Evolutionary conservation across 2,113 vertebrate species (phyloP), one percentile per base, ranked within the genome.

Genomic region (Epinephelus fuscoguttatus): DNA sequence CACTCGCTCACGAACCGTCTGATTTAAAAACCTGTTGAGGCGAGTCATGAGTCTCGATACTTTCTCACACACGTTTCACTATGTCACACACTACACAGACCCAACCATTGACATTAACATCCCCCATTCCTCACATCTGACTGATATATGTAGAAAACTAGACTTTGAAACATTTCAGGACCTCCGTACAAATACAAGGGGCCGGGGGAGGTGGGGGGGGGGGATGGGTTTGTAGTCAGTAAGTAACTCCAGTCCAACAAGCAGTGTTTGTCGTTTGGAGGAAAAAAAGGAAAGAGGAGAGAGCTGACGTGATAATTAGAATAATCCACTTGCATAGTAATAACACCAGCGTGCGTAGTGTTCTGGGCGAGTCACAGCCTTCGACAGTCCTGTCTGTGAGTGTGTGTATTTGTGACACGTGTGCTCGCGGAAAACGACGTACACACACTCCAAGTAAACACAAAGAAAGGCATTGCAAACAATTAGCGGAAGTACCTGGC

Each of bases 281-380:
- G 56, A 2, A 10, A 50, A 74, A 59, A 67, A 4, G 25, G 12
- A 78, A 88, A 72, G 60, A 86, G 19, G 56, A 61, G 78, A 82
- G 78, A 82, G 77, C 59, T 71, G 85, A 90, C 82, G 84, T 83
- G 49, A 87, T 85, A 90, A 91, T 88, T 81, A 70, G 72, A 91
- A 80, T 50, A 94, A 94, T 84, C 96, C 96, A 95, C 96, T 97
- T 97, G 97, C 97, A 97, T 97, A 98, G 97, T 95, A 96, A 94
- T 91, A 96, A 95, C 95, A 96, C 95, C 94, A 91, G 95, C 85
- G 94, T 95, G 95, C 94, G 94, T 94, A 92, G 88, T 90, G 88
- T 93, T 91, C 87, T 86, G 92, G 81, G 90, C 50, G 70, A 95
- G 95, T 91, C 89, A 93, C 94, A 92, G 95, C 88, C 79, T 80